Evolutionary conservation across 2,797 vertebrate genomes (phyloP).

Genomic region (Peromyscus aztecus): DNA sequence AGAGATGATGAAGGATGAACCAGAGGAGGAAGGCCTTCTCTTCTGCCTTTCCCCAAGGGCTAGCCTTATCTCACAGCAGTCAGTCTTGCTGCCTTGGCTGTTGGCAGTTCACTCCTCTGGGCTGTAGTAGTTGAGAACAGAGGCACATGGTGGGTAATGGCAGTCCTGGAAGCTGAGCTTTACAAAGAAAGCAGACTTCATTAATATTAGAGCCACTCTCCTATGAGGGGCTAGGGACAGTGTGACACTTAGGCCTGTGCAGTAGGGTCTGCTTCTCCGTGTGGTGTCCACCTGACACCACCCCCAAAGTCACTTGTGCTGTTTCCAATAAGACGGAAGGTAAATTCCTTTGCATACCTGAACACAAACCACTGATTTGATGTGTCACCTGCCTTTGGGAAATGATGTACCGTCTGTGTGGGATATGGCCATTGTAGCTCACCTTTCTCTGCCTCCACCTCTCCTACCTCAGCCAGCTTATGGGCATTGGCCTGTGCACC

Average conservation of each 20-base stretch:
- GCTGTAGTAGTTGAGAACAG: conserved; percentile 60
- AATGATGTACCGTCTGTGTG: conserved; percentile 28
- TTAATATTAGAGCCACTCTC: conserved; percentile 76
- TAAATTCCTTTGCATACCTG: conserved; percentile 66
- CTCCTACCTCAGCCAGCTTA: background rate
- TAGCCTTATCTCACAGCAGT: background rate
- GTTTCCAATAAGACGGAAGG: conserved; percentile 76
- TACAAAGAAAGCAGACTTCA: conserved; percentile 66
- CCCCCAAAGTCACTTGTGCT: conserved; percentile 47
- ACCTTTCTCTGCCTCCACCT: background rate
- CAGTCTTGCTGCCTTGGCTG: conserved; percentile 41
- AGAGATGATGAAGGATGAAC: background rate
- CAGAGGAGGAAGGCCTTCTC: conserved; percentile 36
- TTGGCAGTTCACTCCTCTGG: background rate
- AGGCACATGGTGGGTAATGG: conserved; percentile 31
- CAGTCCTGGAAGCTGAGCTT: conserved; percentile 60
- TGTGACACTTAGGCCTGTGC: conserved; percentile 61
- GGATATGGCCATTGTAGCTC: background rate
- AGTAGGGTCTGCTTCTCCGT: conserved; percentile 61
- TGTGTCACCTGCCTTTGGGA: conserved; percentile 59
- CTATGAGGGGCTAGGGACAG: conserved; percentile 63
- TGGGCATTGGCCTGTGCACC: background rate
- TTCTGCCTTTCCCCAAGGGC: background rate
- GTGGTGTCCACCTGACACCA: conserved; percentile 41
- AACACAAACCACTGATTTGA: conserved; percentile 58